Conservation (phyloP, 2,113 vertebrate species). For the Galbula dea region DNA sequence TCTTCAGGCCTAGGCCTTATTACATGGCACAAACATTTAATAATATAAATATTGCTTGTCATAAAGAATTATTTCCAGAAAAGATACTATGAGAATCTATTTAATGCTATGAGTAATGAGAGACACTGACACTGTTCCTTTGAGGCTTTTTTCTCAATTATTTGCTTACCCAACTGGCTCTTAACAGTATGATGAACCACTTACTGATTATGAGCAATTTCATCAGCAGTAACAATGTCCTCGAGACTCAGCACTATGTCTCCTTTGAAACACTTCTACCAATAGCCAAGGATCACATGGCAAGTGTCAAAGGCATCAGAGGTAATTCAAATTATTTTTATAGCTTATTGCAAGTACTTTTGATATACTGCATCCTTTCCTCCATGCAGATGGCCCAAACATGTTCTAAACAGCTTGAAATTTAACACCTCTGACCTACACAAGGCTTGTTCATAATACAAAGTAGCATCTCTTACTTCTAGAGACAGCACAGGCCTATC, state of each 20-base stretch:
- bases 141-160: not conserved
- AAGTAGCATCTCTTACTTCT: not conserved
- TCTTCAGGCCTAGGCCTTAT: not conserved
- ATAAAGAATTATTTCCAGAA: not conserved
- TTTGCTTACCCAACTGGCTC: conserved; percentile 18
- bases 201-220: conserved; percentile 2
- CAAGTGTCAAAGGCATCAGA: conserved; percentile 11
- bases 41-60: not conserved
- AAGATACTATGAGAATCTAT: not conserved
- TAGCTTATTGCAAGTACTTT: not conserved
- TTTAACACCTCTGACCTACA: not conserved
- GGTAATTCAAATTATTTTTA: conserved; percentile 6
- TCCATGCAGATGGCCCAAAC: not conserved
- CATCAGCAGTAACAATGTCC: not conserved
- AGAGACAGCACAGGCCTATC: no score
- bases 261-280: conserved; percentile 41
- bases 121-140: not conserved
- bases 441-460: not conserved
- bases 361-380: not conserved
- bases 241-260: not conserved
- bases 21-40: not conserved
- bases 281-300: conserved; percentile 39
- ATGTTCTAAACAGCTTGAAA: not conserved
- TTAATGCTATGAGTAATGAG: not conserved
- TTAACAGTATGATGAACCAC: conserved; percentile 14